These are phyloP conservation scores for Limnothrissa miodon DNA, from an alignment of 2,113 vertebrate genomes.

Conservation along the genomic window DNA sequence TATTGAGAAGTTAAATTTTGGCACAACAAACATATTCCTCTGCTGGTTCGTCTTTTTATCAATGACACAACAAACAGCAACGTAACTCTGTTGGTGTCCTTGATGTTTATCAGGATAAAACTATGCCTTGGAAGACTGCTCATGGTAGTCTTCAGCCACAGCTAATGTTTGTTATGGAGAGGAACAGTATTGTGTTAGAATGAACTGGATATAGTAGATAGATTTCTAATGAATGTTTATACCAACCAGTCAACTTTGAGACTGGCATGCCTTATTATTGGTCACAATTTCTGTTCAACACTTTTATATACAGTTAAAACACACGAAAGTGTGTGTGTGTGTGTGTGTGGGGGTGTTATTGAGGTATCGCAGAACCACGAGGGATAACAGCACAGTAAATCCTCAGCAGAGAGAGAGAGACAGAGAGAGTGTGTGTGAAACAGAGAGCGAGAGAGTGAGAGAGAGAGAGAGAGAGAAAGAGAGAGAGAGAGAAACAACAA, in stretches of 20 bases:
- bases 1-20: not conserved
- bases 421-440: too few species aligned
- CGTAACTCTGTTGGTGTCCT: not conserved
- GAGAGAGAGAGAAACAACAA: not conserved
- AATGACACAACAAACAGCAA: not conserved
- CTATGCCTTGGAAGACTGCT: not conserved
- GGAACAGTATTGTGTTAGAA: not conserved
- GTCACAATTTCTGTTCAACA: not conserved
- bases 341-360: not conserved
- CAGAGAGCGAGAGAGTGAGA: too few species aligned
- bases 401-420: not conserved
- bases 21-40: not conserved
- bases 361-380: conserved; percentile 7
- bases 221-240: not conserved
- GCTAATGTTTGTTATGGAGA: not conserved
- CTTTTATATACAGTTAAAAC: conserved; percentile 29
- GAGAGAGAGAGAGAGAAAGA: too few species aligned
- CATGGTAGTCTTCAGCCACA: not conserved
- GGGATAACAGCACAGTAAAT: conserved; percentile 1
- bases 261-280: not conserved
- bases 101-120: not conserved
- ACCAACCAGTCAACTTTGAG: not conserved
- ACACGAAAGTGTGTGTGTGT: not conserved
- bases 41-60: not conserved
- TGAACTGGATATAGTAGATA: not conserved